A percentile compares a stretch with the other conserved stretches of the same genome.
These are phyloP conservation scores for Cassiopea andromeda DNA, from an alignment of 30 jellyfish, hydroid and myxozoan genomes.

Conservation along the genomic window DNA sequence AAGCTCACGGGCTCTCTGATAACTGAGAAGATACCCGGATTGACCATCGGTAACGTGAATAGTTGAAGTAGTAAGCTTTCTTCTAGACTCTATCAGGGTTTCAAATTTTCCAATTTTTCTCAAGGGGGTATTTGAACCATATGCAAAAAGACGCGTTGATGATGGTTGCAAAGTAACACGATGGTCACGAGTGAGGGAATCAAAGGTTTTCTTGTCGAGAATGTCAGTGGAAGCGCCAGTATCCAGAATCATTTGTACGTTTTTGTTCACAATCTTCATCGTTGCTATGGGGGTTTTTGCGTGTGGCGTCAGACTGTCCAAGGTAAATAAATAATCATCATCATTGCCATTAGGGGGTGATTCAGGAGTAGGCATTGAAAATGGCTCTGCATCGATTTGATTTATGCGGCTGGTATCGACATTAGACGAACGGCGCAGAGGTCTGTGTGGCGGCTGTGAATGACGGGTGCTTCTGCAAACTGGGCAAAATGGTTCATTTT, in stretches of 20 bases:
- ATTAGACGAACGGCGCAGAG: background rate
- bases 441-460: background rate
- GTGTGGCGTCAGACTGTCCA: too few relatives aligned
- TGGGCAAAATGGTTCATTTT: background rate
- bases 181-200: background rate
- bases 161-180: background rate
- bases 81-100: too few relatives aligned
- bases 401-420: background rate
- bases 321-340: background rate
- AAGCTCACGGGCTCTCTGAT: too few relatives aligned
- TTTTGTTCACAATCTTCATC: background rate
- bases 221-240: background rate
- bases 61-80: too few relatives aligned
- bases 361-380: background rate
- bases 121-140: constrained; percentile 27
- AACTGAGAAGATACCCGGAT: too few relatives aligned
- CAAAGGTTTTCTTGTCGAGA: background rate
- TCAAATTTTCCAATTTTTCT: constrained; percentile 22
- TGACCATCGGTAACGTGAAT: too few relatives aligned
- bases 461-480: background rate
- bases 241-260: background rate
- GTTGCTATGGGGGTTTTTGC: too few relatives aligned
- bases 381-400: background rate
- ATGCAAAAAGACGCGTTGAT: background rate
- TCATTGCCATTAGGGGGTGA: background rate